Percentiles rank a stretch among this genome's conserved stretches.
Evolutionary conservation across 2,888 invertebrate species (phyloP).

Genomic region (Athalia circularis): DNA sequence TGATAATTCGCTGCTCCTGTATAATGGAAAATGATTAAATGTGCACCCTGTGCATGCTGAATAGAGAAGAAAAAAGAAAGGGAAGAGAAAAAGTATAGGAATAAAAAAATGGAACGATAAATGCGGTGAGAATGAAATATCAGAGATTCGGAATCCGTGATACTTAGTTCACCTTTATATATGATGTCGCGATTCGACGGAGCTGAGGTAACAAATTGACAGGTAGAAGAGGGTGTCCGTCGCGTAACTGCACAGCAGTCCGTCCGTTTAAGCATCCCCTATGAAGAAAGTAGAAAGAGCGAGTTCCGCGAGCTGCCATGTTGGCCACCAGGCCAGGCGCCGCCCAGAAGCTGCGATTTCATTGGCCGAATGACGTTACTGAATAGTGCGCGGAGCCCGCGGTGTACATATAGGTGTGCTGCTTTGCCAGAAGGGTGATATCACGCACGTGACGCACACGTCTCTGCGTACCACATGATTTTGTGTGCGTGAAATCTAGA

Average conservation of each 20-base stretch:
- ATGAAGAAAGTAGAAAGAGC: slow-evolving; percentile 3
- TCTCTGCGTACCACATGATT: background rate
- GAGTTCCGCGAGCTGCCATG: slow-evolving; percentile 64
- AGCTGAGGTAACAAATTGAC: slow-evolving; percentile 47
- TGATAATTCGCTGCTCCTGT: no score
- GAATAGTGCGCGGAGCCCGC: slow-evolving; percentile 47
- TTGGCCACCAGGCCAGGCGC: slow-evolving; percentile 68
- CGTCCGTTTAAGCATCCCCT: slow-evolving; percentile 40
- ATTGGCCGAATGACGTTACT: slow-evolving; percentile 64
- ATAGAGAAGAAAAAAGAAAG: no score
- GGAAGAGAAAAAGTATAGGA: no score
- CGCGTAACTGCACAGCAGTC: slow-evolving; percentile 24
- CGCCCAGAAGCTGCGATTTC: slow-evolving; percentile 66
- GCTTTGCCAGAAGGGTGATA: slow-evolving; percentile 11
- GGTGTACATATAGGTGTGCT: slow-evolving; percentile 5
- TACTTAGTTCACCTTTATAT: slow-evolving; percentile 53
- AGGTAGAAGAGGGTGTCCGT: slow-evolving; percentile 53
- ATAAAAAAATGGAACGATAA: no score
- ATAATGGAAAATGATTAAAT: no score
- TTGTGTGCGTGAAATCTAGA: no score
- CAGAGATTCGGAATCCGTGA: no score
- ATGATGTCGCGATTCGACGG: slow-evolving; percentile 47
- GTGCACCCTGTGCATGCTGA: no score
- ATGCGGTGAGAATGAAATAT: no score
- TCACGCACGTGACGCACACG: slow-evolving; percentile 34